These are phyloP conservation scores for Ivindomyrus marchei DNA, from an alignment of 2,113 vertebrate species.

Conservation along the genomic window DNA sequence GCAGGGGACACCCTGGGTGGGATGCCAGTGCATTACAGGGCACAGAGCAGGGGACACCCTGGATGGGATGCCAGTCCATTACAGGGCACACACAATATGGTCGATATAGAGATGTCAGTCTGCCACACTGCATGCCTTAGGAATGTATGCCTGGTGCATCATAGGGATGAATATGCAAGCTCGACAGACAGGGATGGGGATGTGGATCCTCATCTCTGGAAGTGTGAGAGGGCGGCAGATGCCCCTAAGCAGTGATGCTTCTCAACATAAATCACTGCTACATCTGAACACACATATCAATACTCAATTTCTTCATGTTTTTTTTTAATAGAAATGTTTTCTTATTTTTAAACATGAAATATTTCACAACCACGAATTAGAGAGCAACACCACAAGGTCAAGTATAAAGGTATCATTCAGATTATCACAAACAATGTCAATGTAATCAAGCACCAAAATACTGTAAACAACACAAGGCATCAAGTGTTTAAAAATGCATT, in stretches of 20 bases:
- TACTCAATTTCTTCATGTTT: constrained; percentile 4
- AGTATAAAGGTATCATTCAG: constrained; percentile 4
- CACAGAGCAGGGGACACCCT: neutral
- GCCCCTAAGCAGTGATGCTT: neutral
- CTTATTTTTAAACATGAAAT: neutral
- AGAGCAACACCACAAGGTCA: neutral
- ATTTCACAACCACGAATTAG: neutral
- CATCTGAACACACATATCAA: neutral
- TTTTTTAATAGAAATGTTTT: constrained; percentile 10
- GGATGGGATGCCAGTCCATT: neutral
- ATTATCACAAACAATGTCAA: neutral
- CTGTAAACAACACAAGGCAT: neutral
- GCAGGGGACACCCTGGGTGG: neutral
- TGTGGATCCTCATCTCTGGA: neutral
- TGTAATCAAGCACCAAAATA: neutral
- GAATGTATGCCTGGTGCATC: neutral
- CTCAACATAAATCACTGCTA: neutral
- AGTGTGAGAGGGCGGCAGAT: neutral
- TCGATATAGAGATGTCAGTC: neutral
- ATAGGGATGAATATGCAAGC: neutral
- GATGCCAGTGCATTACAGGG: neutral
- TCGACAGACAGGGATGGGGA: neutral
- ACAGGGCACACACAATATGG: neutral
- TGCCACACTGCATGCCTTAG: neutral
- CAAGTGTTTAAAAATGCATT: neutral